Percentiles rank a stretch among this genome's conserved stretches.
phyloP scores from a whole-genome alignment of 64 coral and sea anemone species.

The Montipora foliosa region DNA sequence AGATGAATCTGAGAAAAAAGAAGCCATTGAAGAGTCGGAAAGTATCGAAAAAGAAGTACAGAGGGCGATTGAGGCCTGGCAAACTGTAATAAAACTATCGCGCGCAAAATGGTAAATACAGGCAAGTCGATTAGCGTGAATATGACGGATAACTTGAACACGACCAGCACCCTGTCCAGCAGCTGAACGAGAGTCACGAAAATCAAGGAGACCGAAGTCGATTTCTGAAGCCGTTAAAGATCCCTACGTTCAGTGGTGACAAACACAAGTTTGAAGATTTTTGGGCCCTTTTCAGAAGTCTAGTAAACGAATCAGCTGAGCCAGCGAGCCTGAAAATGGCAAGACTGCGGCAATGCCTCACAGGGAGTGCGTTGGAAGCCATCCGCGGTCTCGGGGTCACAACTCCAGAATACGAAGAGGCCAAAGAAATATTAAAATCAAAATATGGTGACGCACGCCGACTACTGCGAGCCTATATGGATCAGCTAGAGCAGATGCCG shows the following conservation, averaged over 20 bases:
- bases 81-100: conserved; percentile 49
- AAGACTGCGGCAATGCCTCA: conserved; percentile 46
- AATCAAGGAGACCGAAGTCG: not conserved
- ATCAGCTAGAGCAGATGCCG: conserved; percentile 41
- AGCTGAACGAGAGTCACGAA: not conserved
- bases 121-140: not conserved
- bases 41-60: conserved; percentile 51
- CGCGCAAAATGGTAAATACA: not conserved
- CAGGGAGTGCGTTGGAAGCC: conserved; percentile 9
- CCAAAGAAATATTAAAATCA: conserved; percentile 46
- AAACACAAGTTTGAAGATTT: conserved; percentile 52
- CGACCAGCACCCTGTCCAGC: not conserved
- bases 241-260: conserved; percentile 13
- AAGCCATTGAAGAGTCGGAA: conserved; percentile 38
- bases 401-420: conserved; percentile 44
- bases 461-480: conserved; percentile 48
- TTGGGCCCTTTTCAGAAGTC: conserved; percentile 19
- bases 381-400: conserved; percentile 40
- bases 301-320: conserved; percentile 43
- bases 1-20: conserved; percentile 33
- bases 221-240: conserved; percentile 14
- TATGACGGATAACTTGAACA: not conserved
- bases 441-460: conserved; percentile 57
- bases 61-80: conserved; percentile 12
- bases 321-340: conserved; percentile 48